phyloP scores from a whole-genome alignment of 2,113 vertebrate species.

The Machaerirhynchus nigripectus region DNA sequence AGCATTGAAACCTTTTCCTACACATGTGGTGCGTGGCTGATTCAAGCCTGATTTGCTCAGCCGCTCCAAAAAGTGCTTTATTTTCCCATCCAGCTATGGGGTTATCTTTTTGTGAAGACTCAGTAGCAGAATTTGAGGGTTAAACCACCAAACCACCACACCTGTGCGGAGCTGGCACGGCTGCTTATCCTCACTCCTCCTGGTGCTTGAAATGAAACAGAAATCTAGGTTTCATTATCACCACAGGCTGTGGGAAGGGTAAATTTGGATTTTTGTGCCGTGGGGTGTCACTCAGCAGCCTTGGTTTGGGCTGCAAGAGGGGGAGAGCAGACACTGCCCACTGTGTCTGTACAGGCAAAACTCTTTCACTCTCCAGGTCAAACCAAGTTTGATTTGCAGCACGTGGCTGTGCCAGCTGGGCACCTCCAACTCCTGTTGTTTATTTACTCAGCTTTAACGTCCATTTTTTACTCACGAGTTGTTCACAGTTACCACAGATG shows the following conservation, averaged over 20 bases:
- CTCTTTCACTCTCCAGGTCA: not conserved
- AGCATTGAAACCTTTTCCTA: not conserved
- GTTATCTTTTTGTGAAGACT: not conserved
- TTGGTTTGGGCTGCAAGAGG: not conserved
- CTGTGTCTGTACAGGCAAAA: not conserved
- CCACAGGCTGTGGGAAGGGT: not conserved
- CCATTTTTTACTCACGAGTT: not conserved
- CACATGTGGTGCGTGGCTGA: accelerated
- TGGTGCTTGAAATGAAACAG: not conserved
- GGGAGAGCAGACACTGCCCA: not conserved
- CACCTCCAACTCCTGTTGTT: not conserved
- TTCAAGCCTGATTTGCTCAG: not conserved
- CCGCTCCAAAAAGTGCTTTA: not conserved
- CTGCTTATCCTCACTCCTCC: not conserved
- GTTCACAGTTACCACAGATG: not conserved
- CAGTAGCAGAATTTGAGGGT: not conserved
- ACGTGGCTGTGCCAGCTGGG: accelerated
- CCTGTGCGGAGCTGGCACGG: accelerated
- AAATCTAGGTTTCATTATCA: not conserved
- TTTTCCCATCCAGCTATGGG: not conserved
- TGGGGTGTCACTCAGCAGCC: not conserved
- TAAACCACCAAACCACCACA: accelerated
- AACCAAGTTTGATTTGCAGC: not conserved
- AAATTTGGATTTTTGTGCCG: not conserved
- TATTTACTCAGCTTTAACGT: not conserved